phyloP scores from a whole-genome alignment of 1,140 invertebrate species.

The Heterodera schachtii region DNA sequence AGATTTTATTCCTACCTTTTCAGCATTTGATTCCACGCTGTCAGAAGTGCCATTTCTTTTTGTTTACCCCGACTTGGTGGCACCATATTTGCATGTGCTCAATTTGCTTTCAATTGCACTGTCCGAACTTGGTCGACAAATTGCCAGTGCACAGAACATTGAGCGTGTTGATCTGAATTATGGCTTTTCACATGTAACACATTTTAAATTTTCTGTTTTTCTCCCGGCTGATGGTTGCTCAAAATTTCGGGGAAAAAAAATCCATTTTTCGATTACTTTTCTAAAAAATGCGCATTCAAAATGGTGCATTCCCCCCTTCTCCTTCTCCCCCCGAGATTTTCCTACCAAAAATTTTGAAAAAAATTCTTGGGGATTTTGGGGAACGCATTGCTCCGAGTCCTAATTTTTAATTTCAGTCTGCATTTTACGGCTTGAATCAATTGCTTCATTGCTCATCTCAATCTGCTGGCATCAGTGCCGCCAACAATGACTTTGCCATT shows the following conservation, averaged over 20 bases:
- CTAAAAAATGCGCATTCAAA: too few relatives aligned
- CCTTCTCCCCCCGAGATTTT: too few relatives aligned
- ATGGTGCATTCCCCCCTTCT: too few relatives aligned
- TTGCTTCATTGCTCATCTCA: background rate
- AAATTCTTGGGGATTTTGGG: too few relatives aligned
- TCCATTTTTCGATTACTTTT: too few relatives aligned
- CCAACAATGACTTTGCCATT: background rate
- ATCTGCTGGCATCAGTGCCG: too few relatives aligned
- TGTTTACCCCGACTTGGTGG: slow-evolving; percentile 16
- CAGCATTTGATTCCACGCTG: background rate
- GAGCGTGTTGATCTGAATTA: background rate
- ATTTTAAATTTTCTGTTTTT: too few relatives aligned
- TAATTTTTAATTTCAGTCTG: background rate
- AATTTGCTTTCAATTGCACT: slow-evolving; percentile 16
- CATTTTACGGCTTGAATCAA: background rate
- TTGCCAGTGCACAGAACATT: background rate
- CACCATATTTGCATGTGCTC: slow-evolving; percentile 22
- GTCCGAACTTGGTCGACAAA: slow-evolving; percentile 8
- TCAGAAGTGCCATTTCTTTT: background rate
- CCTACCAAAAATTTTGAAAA: too few relatives aligned
- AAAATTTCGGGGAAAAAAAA: too few relatives aligned
- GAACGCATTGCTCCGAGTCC: too few relatives aligned
- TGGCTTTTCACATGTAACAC: background rate
- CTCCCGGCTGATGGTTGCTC: too few relatives aligned
- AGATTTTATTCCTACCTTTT: too few relatives aligned